Evolutionary conservation across 2,797 vertebrate species (phyloP).

Genomic region (Poeciliopsis paucimaculata): DNA sequence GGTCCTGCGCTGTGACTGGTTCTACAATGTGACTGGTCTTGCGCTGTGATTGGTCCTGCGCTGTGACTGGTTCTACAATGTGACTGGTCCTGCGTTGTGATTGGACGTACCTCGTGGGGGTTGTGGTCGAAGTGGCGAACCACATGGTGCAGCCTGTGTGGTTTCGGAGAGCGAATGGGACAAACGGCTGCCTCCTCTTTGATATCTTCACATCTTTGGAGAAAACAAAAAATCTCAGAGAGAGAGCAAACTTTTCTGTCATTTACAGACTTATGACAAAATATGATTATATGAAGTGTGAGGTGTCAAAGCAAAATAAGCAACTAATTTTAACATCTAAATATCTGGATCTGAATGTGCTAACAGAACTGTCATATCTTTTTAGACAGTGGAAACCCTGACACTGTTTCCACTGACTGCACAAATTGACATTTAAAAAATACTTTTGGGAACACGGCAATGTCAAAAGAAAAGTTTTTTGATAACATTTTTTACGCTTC

Average conservation of each 20-base stretch:
- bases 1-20: too few relatives aligned
- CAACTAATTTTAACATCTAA: too few relatives aligned
- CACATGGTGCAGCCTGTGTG: slow-evolving; percentile 96
- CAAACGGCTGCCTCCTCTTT: slow-evolving; percentile 93
- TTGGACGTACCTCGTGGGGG: slow-evolving; percentile 90
- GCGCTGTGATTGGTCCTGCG: too few relatives aligned
- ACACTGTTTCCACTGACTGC: too few relatives aligned
- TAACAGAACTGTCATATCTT: neutral
- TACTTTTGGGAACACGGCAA: too few relatives aligned
- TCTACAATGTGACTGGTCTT: fast-evolving
- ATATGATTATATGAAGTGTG: neutral
- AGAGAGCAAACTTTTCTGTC: neutral
- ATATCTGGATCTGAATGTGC: too few relatives aligned
- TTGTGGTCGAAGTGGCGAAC: slow-evolving; percentile 96
- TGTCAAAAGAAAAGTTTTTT: too few relatives aligned
- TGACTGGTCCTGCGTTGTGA: neutral
- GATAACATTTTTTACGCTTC: too few relatives aligned
- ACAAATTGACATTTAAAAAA: too few relatives aligned
- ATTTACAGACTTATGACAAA: too few relatives aligned
- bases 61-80: too few relatives aligned
- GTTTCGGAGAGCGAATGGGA: slow-evolving; percentile 94
- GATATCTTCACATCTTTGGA: slow-evolving; percentile 88
- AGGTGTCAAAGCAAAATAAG: neutral
- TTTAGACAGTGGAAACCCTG: too few relatives aligned
- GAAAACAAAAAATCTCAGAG: slow-evolving; percentile 22